Percentiles rank a stretch among this genome's conserved stretches.
phyloP scores from a whole-genome alignment of 2,113 vertebrate genomes.

The Lasiurus cinereus region DNA sequence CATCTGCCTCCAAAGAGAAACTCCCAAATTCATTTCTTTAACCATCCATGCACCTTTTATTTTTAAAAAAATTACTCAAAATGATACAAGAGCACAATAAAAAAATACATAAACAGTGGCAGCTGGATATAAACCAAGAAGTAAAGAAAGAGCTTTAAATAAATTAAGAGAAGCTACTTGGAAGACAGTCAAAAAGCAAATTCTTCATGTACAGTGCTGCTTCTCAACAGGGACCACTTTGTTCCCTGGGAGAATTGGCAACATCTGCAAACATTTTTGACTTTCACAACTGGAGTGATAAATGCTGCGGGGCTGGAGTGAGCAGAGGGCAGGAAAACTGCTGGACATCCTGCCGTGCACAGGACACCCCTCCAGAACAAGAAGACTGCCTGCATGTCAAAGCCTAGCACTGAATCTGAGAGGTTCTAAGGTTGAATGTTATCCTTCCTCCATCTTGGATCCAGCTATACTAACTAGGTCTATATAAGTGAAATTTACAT shows the following conservation, averaged over 20 bases:
- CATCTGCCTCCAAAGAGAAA: constrained; percentile 42
- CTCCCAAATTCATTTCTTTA: background rate
- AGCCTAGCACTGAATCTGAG: background rate
- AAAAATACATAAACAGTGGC: background rate
- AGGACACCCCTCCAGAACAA: background rate
- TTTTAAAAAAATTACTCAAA: background rate
- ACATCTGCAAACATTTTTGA: background rate
- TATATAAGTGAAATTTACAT: background rate
- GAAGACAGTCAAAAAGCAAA: background rate
- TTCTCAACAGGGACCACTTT: background rate
- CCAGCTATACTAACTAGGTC: background rate
- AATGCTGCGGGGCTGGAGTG: background rate
- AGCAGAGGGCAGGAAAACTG: background rate
- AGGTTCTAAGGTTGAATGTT: background rate
- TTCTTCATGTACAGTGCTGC: background rate
- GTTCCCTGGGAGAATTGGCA: background rate
- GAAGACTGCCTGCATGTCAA: background rate
- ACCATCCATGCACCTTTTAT: background rate
- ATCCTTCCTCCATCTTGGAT: background rate
- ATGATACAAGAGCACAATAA: background rate
- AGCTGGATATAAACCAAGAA: background rate
- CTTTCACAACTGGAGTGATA: background rate
- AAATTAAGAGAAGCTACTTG: background rate
- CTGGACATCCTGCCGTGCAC: background rate
- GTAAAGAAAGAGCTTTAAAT: background rate